A percentile compares a stretch with the other conserved stretches of the same genome.
Conservation (phyloP, 1,140 invertebrate species). For the Musca domestica region DNA sequence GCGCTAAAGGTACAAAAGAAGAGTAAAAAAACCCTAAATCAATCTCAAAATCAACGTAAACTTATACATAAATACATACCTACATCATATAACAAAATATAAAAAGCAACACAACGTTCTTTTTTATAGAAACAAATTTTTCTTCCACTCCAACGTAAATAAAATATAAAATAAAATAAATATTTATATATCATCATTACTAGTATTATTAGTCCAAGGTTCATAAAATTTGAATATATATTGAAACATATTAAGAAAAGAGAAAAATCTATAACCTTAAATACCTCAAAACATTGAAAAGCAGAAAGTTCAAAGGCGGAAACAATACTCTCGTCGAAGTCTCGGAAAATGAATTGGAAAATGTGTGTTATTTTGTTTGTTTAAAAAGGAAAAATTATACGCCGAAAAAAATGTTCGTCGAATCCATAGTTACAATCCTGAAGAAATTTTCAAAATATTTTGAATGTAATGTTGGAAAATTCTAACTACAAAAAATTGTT, state of each 20-base stretch:
- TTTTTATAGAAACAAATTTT: conserved; percentile 1
- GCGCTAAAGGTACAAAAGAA: conserved; percentile 11
- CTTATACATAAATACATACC: neutral
- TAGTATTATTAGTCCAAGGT: neutral
- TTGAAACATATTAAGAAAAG: conserved; percentile 11
- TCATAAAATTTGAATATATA: conserved; percentile 20
- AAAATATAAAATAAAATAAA: conserved; percentile 3
- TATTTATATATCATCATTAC: conserved; percentile 8
- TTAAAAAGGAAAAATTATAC: too few species aligned
- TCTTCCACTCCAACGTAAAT: neutral
- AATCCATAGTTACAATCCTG: too few species aligned
- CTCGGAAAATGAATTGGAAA: too few species aligned
- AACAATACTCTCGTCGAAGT: too few species aligned
- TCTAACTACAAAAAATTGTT: too few species aligned
- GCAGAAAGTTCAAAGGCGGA: too few species aligned
- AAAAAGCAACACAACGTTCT: conserved; percentile 24
- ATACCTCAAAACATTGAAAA: conserved; percentile 8
- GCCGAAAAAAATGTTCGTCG: too few species aligned
- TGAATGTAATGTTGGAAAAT: too few species aligned
- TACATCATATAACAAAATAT: too few species aligned
- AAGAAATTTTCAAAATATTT: too few species aligned
- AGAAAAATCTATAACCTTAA: conserved; percentile 22
- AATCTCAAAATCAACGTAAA: too few species aligned
- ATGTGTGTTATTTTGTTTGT: too few species aligned
- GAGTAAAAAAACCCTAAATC: conserved; percentile 27